Base-by-base conservation (phyloP, 2,888 invertebrate genomes). In the Coremacera marginata region DNA sequence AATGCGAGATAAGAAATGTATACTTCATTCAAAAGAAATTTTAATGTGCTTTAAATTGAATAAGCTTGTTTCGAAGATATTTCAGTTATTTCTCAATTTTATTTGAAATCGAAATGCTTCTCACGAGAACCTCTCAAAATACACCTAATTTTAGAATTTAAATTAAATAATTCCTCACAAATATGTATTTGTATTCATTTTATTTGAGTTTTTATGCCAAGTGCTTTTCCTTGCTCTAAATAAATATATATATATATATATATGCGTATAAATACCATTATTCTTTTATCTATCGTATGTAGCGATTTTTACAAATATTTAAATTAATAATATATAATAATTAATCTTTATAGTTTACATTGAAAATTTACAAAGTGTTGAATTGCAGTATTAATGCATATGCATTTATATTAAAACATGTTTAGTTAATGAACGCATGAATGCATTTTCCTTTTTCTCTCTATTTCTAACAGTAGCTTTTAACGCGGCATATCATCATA, bases 301-400 rank as follows among this genome's bases (percentile, higher is more conserved):
- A 51, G 68, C 51, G 68, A 22, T 44, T 71, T 71, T 16, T 71
- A 71, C 60, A 71, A 71, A 60, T 71, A 71, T 71, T 71, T 37
- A 71, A 60, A 71, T 71, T 71, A 60, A 71, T 70, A 55, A 31
- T 71, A 71, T 68, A 68, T 37, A 60, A 57, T 72, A 37, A 57
- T 72, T 72, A 14, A 52, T 67, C 67, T 55, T 19, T 51, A 67
- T 67, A 65, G 55, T 65, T 63, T 65, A 74, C 73, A 74, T 27
- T 44, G 49, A 62, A 73, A 63, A 73, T 73, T 25, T 73, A 73
- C 73, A 73, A 73, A 73, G 52, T 63, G 65, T 52, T 49, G 22
- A 31, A 25, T 72, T 72, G 16, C 37, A 44, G 25, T 49, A 49
- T 72, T 37, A 72, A 37, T 60, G 60, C 62, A 62, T 52, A 44